Evolutionary conservation across 2,797 vertebrate species (phyloP).

Genomic region (Echeneis naucrates): DNA sequence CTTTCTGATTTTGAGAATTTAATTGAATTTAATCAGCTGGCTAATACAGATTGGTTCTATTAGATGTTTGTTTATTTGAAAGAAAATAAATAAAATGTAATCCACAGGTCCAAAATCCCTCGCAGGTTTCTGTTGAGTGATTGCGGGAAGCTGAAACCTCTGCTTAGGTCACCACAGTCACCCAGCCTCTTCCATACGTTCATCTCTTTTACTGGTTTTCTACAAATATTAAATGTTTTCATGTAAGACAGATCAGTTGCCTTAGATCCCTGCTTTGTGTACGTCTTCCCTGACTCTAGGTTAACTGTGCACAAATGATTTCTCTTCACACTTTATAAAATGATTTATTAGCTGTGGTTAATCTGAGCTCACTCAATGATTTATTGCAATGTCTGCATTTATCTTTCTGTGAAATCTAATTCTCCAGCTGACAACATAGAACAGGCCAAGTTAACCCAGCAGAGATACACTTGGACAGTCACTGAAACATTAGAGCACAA

Average conservation of each 20-base stretch:
- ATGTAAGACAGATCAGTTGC: background rate
- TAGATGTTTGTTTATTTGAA: background rate
- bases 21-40: background rate
- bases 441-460: constrained; percentile 13
- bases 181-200: background rate
- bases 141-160: background rate
- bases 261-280: background rate
- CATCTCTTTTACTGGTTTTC: background rate
- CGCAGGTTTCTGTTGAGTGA: background rate
- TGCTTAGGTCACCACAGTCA: background rate
- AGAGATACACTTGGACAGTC: constrained; percentile 27
- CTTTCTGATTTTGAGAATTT: background rate
- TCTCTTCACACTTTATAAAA: background rate
- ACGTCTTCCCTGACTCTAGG: background rate
- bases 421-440: constrained; percentile 28
- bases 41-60: background rate
- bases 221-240: background rate
- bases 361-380: constrained; percentile 24
- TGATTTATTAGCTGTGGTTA: constrained; percentile 49
- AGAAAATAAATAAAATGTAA: background rate
- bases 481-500: constrained; percentile 29
- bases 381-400: constrained; percentile 41
- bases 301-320: background rate
- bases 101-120: background rate
- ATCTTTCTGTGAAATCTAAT: constrained; percentile 42